Percentiles rank a stretch among this genome's conserved stretches.
phyloP scores from a whole-genome alignment of 37 sponge, comb jelly and placozoan genomes.

The Chondrosia reniformis region DNA sequence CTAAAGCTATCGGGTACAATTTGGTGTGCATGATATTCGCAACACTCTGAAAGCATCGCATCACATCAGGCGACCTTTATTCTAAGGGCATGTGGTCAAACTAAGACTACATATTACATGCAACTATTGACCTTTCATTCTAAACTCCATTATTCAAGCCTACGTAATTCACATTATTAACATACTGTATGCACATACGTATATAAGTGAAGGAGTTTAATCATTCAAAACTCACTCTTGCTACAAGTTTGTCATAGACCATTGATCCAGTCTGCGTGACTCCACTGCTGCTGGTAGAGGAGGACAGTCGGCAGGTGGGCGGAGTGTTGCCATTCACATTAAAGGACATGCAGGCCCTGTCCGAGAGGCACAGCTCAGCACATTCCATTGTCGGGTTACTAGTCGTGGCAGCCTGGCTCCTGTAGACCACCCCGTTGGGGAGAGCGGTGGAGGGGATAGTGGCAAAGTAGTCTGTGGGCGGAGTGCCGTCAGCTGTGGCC shows the following conservation, averaged over 20 bases:
- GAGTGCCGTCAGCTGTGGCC: conserved; percentile 41
- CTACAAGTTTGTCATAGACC: conserved; percentile 53
- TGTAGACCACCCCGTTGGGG: not conserved
- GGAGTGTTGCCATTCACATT: not conserved
- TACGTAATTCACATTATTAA: too few species aligned
- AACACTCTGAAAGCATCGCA: not conserved
- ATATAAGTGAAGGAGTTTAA: too few species aligned
- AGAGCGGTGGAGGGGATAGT: conserved; percentile 31
- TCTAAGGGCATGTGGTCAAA: too few species aligned
- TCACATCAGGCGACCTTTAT: not conserved
- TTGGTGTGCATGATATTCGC: not conserved
- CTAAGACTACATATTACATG: too few species aligned
- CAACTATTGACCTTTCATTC: too few species aligned
- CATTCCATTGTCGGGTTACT: conserved; percentile 29
- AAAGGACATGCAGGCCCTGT: conserved; percentile 49
- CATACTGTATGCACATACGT: too few species aligned
- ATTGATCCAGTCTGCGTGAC: not conserved
- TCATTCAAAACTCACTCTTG: conserved; percentile 22
- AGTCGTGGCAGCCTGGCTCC: not conserved
- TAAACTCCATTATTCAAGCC: too few species aligned
- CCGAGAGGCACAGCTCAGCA: conserved; percentile 44
- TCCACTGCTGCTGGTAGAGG: not conserved
- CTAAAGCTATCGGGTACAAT: not conserved
- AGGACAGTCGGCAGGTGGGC: conserved; percentile 36
- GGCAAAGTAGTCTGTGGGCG: conserved; percentile 35